Base-by-base conservation (phyloP, 2,888 invertebrate species). In the Lasioglossum malachurum region DNA sequence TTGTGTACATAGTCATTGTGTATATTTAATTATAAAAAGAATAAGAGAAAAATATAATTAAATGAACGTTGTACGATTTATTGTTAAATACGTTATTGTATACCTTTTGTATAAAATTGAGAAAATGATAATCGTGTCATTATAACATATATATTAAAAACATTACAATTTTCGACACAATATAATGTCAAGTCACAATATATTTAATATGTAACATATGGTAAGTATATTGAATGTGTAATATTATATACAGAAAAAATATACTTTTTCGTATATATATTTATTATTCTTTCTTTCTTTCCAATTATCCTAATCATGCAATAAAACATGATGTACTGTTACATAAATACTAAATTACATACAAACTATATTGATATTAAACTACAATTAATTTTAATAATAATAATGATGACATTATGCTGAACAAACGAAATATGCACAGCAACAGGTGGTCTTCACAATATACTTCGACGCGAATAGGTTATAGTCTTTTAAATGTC, bases 401-500 rank as follows among this genome's bases (percentile, higher is more conserved):
- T 31, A 10, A n/a, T 19, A 69, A 46, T 19, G n/a, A n/a, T n/a
- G n/a, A n/a, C n/a, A n/a, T n/a, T 67, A 23, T 67, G 49, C 41
- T 46, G 5, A 12, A 53, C 4, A 23, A 64, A 64, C 7, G 12
- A 64, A 53, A 71, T 71, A 19, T 69, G n/a, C 5, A 74, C 67
- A 49, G 89, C 82, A 88, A 87, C 79, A 89, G 84, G 82, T 84
- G 78, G 82, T 82, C 23, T 23, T 80, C 38, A n/a, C 3, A 53
- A 80, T 82, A 71, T 75, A 78, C 72, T 79, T 86, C 35, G 19
- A 35, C 27, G 41, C 41, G 53, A 75, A 81, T 60, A 91, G 91
- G 91, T 92, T 89, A 91, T 86, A 86, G 35, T 74, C 77, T 80
- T 77, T 84, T 82, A 91, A 82, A 87, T 86, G 92, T 92, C 92